These are phyloP conservation scores for Nephrotoma appendiculata DNA, from an alignment of 2,888 invertebrate species.

Conservation along the genomic window DNA sequence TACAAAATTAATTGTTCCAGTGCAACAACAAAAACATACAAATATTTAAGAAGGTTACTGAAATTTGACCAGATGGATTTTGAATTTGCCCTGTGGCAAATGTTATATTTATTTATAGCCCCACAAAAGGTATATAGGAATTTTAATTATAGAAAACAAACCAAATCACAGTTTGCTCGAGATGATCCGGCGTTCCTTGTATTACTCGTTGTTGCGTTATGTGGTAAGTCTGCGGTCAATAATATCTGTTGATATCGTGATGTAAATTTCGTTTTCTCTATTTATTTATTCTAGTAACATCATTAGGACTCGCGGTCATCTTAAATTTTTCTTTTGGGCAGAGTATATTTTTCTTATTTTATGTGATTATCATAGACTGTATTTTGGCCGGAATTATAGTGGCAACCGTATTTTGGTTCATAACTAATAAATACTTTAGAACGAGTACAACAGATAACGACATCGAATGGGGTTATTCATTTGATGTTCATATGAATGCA, in stretches of 20 bases:
- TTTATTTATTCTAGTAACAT: slow-evolving; percentile 53
- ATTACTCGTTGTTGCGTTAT: slow-evolving; percentile 69
- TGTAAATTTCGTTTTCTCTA: neutral
- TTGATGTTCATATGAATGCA: slow-evolving; percentile 97
- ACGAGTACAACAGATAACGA: slow-evolving; percentile 26
- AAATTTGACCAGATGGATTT: slow-evolving; percentile 98
- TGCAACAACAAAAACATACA: slow-evolving; percentile 77
- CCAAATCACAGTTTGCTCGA: slow-evolving; percentile 95
- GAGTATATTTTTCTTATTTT: slow-evolving; percentile 71
- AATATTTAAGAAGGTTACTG: slow-evolving; percentile 68
- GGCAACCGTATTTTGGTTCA: slow-evolving; percentile 78
- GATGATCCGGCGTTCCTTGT: slow-evolving; percentile 98
- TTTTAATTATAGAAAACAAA: slow-evolving; percentile 95
- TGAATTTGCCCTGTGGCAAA: slow-evolving; percentile 99
- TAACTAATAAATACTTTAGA: slow-evolving; percentile 29
- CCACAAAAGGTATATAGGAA: slow-evolving; percentile 96
- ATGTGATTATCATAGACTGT: slow-evolving; percentile 90
- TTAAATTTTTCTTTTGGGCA: slow-evolving; percentile 52
- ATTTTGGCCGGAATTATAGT: slow-evolving; percentile 75
- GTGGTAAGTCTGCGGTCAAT: slow-evolving; percentile 36
- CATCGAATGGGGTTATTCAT: slow-evolving; percentile 97
- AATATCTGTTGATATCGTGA: neutral
- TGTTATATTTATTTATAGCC: slow-evolving; percentile 83
- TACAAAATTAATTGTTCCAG: slow-evolving; percentile 58
- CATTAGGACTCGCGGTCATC: slow-evolving; percentile 74